phyloP scores from a whole-genome alignment of 2,113 vertebrate genomes.

The Ariopsis seemanni region DNA sequence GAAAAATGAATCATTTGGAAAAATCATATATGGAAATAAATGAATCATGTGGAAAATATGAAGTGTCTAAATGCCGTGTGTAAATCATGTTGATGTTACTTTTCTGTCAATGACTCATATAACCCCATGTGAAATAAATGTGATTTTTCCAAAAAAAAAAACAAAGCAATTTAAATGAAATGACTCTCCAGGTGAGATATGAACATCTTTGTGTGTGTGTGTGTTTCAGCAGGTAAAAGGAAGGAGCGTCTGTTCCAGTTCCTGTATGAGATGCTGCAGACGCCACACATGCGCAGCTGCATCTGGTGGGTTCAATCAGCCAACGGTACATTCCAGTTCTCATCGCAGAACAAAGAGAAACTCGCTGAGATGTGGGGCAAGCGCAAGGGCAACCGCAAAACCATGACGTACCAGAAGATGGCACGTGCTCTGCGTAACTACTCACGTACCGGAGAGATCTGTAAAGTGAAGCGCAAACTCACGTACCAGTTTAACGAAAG shows the following conservation, averaged over 20 bases:
- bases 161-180: neutral
- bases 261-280: constrained; percentile 80
- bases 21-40: neutral
- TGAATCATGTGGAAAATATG: neutral
- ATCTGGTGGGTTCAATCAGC: constrained; percentile 80
- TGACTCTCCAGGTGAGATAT: neutral
- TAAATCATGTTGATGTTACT: neutral
- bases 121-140: neutral
- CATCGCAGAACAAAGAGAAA: constrained; percentile 80
- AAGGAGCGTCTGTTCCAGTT: constrained; percentile 81
- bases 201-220: neutral
- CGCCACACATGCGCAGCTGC: constrained; percentile 76
- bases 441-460: constrained; percentile 76
- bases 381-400: constrained; percentile 79
- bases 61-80: neutral
- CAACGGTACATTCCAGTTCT: constrained; percentile 78
- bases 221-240: constrained; percentile 68
- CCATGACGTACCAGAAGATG: constrained; percentile 84
- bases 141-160: neutral
- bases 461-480: constrained; percentile 78
- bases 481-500: constrained; percentile 76
- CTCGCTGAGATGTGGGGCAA: constrained; percentile 77
- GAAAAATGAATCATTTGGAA: neutral
- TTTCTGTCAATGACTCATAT: neutral
- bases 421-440: constrained; percentile 77